Conservation (phyloP, 2,888 invertebrate genomes). For the Agriopis leucophaearia region DNA sequence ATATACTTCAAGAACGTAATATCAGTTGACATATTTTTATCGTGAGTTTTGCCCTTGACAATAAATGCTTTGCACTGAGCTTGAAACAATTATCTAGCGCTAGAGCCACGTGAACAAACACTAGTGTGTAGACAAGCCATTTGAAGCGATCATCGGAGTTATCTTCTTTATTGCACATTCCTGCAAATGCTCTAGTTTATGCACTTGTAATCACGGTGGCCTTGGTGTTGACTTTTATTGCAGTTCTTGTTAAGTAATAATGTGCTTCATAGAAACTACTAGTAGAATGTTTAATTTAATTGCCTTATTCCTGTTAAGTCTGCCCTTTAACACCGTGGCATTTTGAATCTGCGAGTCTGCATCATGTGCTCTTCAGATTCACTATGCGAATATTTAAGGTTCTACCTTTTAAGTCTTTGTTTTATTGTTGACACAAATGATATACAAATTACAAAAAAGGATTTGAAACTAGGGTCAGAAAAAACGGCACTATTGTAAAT, state of each 20-base stretch:
- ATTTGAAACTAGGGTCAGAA: too few species aligned
- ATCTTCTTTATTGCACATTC: conserved; percentile 7
- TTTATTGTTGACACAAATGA: too few species aligned
- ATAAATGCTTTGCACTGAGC: conserved; percentile 1
- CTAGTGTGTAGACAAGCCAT: conserved; percentile 2
- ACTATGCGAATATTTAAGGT: too few species aligned
- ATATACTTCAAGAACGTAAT: background rate
- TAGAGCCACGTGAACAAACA: conserved; percentile 5
- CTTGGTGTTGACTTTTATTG: conserved; percentile 13
- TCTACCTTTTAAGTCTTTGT: too few species aligned
- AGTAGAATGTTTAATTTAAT: background rate
- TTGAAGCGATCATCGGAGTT: conserved; percentile 10
- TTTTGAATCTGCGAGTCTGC: too few species aligned
- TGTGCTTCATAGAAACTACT: background rate
- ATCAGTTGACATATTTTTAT: background rate
- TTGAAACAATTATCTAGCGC: conserved; percentile 13
- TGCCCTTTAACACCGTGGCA: too few species aligned
- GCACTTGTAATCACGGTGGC: conserved; percentile 12
- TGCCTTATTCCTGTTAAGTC: too few species aligned
- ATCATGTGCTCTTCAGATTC: too few species aligned
- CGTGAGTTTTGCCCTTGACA: conserved; percentile 3
- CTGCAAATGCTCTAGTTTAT: conserved; percentile 13
- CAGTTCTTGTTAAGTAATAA: conserved; percentile 4
- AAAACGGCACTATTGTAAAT: too few species aligned
- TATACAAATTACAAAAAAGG: too few species aligned